Base-by-base conservation (phyloP, 2,797 vertebrate genomes). In the Clamator glandarius region DNA sequence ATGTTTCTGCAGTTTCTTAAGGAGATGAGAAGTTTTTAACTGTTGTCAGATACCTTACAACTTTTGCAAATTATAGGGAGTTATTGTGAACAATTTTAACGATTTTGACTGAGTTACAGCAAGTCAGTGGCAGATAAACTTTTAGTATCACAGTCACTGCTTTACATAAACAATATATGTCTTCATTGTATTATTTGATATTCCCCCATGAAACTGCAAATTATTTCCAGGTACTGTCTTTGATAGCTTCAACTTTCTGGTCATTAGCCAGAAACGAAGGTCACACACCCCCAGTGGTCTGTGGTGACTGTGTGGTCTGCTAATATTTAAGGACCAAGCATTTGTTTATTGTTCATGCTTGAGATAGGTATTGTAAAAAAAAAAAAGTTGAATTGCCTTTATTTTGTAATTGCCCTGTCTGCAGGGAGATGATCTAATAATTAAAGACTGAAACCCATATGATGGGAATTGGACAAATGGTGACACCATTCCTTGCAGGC, bases 1-100 rank as follows among this genome's bases (percentile, higher is more conserved):
- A n/a, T n/a, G n/a, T 88, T 94, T 90, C 85, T 0, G 0, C 28
- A 44, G 51, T 75, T 94, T 92, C 44, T 54, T 78, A 72, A 70
- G 51, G 77, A 84, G 28, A 73, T 86, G 19, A 90, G 31, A n/a
- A n/a, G n/a, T 52, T 94, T 80, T 95, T 78, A 91, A 83, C 91
- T 96, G 33, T 91, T 95, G 57, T 81, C 83, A 93, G 62, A 14
- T 77, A 20, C 70, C 52, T 89, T 72, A 55, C 15, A 81, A 58
- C 51, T 84, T 82, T 18, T 52, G n/a, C 11, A 25, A 51, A 76
- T 92, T 83, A 29, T 8, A 18, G 61, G 58, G 72, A 63, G 26
- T 86, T 92, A 61, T 25, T 78, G 76, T 77, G 52, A 92, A 66
- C 72, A 81, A 33, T 77, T 76, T 55, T 33, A 68, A 66, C 31